Percentiles rank a stretch among this genome's conserved stretches.
phyloP scores from a whole-genome alignment of 64 coral and sea anemone species.

The Anthopleura sola region DNA sequence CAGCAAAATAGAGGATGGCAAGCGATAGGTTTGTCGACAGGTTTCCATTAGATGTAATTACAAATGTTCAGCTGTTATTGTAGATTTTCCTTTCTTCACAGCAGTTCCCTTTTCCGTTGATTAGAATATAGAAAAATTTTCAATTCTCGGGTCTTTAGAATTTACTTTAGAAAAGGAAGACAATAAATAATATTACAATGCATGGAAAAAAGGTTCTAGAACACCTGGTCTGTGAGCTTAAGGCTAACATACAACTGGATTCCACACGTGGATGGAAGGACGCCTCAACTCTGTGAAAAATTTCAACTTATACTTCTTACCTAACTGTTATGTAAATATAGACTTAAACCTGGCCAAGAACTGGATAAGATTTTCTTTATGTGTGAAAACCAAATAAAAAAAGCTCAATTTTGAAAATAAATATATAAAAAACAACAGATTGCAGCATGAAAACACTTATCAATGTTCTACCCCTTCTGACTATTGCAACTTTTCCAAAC shows the following conservation, averaged over 20 bases:
- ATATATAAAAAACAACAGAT: background rate
- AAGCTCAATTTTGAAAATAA: background rate
- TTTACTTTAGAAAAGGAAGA: constrained; percentile 3
- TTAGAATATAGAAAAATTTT: constrained; percentile 13
- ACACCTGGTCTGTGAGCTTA: background rate
- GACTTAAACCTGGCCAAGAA: background rate
- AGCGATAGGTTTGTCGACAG: background rate
- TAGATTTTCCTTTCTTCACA: background rate
- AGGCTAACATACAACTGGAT: background rate
- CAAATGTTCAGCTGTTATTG: constrained; percentile 6
- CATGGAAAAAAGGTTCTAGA: background rate
- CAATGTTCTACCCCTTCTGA: background rate
- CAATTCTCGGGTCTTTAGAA: constrained; percentile 25
- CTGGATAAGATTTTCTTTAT: too few relatives aligned
- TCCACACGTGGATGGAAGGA: background rate
- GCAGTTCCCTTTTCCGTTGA: constrained; percentile 19
- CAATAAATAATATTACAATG: background rate
- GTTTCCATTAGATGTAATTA: constrained; percentile 10
- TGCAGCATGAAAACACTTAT: background rate
- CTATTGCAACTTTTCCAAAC: background rate
- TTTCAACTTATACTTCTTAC: background rate
- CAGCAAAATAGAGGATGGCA: background rate
- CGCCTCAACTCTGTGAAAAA: background rate
- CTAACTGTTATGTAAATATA: constrained; percentile 12
- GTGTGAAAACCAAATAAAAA: background rate